These are phyloP conservation scores for Cephalopachus bancanus DNA, from an alignment of 2,797 vertebrate species.

Conservation along the genomic window DNA sequence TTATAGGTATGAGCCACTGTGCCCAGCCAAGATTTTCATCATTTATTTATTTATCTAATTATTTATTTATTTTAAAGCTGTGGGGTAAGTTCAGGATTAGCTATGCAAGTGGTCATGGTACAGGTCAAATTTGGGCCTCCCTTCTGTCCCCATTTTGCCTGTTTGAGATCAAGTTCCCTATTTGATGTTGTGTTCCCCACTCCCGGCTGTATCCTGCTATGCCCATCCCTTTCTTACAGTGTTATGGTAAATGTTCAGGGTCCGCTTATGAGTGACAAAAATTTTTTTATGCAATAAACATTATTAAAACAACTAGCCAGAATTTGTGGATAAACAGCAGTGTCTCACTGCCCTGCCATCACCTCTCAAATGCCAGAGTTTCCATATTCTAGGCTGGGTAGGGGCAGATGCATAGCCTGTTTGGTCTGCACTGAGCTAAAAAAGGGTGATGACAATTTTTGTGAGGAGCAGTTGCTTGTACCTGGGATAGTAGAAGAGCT, in stretches of 20 bases:
- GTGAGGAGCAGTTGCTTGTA: background rate
- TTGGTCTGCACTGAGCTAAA: background rate
- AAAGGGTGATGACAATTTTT: background rate
- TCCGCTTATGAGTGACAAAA: too few species aligned
- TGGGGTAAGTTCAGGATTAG: too few species aligned
- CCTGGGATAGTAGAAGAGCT: background rate
- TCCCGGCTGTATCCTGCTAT: too few species aligned
- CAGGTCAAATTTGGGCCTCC: too few species aligned
- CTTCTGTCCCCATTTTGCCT: too few species aligned
- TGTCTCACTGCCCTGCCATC: background rate
- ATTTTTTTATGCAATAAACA: background rate
- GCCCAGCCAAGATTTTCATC: background rate
- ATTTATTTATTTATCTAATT: too few species aligned
- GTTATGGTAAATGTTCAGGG: too few species aligned
- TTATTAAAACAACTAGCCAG: background rate
- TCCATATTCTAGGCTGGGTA: background rate
- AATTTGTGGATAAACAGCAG: background rate
- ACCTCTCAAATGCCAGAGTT: background rate
- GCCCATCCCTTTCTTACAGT: too few species aligned
- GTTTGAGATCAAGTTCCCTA: too few species aligned
- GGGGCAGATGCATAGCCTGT: background rate
- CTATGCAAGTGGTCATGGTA: too few species aligned
- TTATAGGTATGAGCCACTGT: background rate
- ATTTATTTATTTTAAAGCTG: too few species aligned
- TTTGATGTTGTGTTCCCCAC: too few species aligned